Percentiles rank a stretch among this genome's conserved stretches.
phyloP scores from a whole-genome alignment of 2,113 vertebrate genomes.

The Hemiprocne comata region DNA sequence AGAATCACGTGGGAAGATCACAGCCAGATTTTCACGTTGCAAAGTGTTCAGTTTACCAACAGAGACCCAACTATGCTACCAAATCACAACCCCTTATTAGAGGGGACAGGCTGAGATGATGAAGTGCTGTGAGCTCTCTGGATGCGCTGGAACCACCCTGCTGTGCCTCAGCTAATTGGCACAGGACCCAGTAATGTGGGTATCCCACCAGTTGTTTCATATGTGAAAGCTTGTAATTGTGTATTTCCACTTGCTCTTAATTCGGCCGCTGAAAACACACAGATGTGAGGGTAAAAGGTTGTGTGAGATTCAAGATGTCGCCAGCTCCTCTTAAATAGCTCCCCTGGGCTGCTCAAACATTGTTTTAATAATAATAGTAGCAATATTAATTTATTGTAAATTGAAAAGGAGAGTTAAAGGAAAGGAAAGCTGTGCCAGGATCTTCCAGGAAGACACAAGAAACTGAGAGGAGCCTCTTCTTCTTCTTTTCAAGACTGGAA shows the following conservation, averaged over 20 bases:
- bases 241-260: conserved; percentile 11
- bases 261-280: not conserved
- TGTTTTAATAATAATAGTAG: conserved; percentile 29
- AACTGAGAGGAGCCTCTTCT: not conserved
- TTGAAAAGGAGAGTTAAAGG: not conserved
- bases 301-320: conserved; percentile 1
- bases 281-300: conserved; percentile 54
- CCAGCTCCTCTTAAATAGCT: conserved; percentile 28
- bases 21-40: not conserved
- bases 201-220: not conserved
- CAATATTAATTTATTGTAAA: not conserved
- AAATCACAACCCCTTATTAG: not conserved
- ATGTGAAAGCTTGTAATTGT: not conserved
- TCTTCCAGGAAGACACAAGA: not conserved
- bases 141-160: not conserved
- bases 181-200: not conserved
- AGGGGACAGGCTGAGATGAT: not conserved
- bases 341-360: not conserved
- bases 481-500: not conserved
- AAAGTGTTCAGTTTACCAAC: conserved; percentile 7
- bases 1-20: not conserved
- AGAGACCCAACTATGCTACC: conserved; percentile 2
- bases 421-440: not conserved
- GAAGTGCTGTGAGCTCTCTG: not conserved
- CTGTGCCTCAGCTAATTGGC: conserved; percentile 38